phyloP scores from a whole-genome alignment of 2,113 vertebrate genomes.

The Periophthalmus modestus region DNA sequence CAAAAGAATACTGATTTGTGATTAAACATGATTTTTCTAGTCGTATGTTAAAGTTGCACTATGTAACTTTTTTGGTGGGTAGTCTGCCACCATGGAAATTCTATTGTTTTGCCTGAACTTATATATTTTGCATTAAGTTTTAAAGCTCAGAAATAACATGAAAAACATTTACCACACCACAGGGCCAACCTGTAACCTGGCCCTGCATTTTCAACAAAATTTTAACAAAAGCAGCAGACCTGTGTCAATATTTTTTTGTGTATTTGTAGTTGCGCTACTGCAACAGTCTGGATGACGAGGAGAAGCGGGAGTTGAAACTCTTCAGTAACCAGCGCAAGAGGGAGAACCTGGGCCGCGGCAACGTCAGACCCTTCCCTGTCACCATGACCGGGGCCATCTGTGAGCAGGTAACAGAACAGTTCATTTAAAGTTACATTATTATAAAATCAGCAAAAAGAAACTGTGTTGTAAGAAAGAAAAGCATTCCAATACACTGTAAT shows the following conservation, averaged over 20 bases:
- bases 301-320: slow-evolving; percentile 96
- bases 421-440: neutral
- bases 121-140: too few relatives aligned
- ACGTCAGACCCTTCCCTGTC: slow-evolving; percentile 91
- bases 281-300: slow-evolving; percentile 94
- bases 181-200: neutral
- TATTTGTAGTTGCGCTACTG: slow-evolving; percentile 90
- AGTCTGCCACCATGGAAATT: too few relatives aligned
- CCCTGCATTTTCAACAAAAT: too few relatives aligned
- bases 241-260: neutral
- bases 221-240: neutral
- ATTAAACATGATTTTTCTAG: too few relatives aligned
- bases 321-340: slow-evolving; percentile 97
- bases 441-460: too few relatives aligned
- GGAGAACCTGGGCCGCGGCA: slow-evolving; percentile 94
- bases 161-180: neutral
- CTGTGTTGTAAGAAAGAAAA: too few relatives aligned
- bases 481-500: neutral
- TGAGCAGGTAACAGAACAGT: slow-evolving; percentile 85
- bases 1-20: too few relatives aligned
- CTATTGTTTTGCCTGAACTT: too few relatives aligned
- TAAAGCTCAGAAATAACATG: too few relatives aligned
- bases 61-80: too few relatives aligned
- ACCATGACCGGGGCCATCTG: slow-evolving; percentile 98
- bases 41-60: too few relatives aligned